Evolutionary conservation across 2,113 vertebrate species (phyloP).

Genomic region (Enhydra lutris): DNA sequence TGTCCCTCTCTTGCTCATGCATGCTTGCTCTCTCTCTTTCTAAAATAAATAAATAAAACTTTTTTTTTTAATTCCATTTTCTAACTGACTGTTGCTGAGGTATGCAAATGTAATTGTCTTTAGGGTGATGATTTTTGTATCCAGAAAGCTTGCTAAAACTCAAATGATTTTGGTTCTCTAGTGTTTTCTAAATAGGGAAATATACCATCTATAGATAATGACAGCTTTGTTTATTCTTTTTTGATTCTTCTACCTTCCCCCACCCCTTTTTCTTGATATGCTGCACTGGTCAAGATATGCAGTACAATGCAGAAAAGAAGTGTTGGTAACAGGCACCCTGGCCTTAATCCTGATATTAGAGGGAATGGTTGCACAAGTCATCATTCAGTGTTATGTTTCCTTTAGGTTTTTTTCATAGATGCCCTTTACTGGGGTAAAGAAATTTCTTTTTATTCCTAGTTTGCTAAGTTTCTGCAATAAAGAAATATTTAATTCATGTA

Average conservation of each 20-base stretch:
- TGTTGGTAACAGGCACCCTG: too few relatives aligned
- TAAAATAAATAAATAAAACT: background rate
- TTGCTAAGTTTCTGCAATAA: background rate
- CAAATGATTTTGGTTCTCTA: background rate
- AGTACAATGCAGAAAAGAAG: background rate
- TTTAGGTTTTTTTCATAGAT: background rate
- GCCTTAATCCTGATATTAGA: background rate
- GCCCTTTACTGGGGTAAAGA: background rate
- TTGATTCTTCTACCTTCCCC: background rate
- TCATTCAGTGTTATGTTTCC: background rate
- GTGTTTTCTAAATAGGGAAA: background rate
- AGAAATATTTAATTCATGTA: background rate
- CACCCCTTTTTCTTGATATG: background rate
- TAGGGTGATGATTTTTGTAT: background rate
- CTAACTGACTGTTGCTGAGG: background rate
- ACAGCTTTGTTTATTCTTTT: background rate
- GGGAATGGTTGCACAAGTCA: background rate
- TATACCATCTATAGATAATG: background rate
- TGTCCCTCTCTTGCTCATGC: too few relatives aligned
- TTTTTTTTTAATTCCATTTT: background rate
- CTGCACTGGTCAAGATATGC: background rate
- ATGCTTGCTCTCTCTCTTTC: background rate
- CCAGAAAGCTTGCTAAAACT: background rate
- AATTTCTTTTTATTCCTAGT: background rate
- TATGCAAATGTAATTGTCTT: background rate